A percentile compares a stretch with the other conserved stretches of the same genome.
phyloP scores from a whole-genome alignment of 2,888 invertebrate species.

The Xestia sexstrigata region DNA sequence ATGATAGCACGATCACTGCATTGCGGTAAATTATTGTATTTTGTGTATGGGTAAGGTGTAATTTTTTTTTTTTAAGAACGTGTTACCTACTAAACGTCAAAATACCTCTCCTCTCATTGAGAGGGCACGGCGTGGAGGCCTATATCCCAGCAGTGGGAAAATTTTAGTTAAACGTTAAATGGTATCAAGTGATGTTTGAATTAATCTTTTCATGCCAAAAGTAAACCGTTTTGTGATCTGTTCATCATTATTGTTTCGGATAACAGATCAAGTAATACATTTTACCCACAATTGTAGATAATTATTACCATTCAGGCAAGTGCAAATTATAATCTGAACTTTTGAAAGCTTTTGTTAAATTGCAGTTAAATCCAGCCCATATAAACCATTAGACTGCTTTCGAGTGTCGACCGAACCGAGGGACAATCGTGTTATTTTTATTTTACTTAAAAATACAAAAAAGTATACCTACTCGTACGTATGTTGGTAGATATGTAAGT shows the following conservation, averaged over 20 bases:
- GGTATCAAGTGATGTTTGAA: not conserved
- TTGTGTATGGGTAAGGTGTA: not conserved
- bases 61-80: not conserved
- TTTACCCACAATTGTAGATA: not conserved
- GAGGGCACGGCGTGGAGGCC: not conserved
- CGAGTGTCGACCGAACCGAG: not conserved
- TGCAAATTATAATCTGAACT: not conserved
- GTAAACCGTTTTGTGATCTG: not conserved
- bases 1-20: slow-evolving; percentile 45
- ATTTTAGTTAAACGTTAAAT: not conserved
- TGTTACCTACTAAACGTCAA: not conserved
- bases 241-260: not conserved
- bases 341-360: not conserved
- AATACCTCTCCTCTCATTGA: not conserved
- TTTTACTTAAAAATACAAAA: not conserved
- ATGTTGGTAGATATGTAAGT: not conserved
- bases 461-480: not conserved
- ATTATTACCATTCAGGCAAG: not conserved
- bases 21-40: slow-evolving; percentile 26
- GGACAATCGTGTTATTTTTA: not conserved
- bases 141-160: not conserved
- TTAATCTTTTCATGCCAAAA: not conserved
- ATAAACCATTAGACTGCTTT: not conserved
- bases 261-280: not conserved
- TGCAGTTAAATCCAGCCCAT: not conserved